phyloP scores from a whole-genome alignment of 1,140 invertebrate species.

The Philopotamus ludificatus region DNA sequence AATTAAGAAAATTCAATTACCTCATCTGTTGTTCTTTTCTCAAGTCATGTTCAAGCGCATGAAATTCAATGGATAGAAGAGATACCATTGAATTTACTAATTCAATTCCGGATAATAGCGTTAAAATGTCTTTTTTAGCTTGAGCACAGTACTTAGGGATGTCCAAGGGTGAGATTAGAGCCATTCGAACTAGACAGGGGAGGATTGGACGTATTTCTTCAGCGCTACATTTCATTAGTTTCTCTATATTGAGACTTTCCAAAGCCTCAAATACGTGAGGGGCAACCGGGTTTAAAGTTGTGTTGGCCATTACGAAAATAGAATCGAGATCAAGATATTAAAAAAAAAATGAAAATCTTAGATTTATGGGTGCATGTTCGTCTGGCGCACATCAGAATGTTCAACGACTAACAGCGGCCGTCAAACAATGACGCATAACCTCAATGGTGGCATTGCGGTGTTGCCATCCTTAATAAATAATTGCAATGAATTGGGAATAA shows the following conservation, averaged over 20 bases:
- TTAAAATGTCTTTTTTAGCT: conserved; percentile 82
- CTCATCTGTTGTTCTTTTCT: conserved; percentile 90
- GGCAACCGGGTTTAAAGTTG: conserved; percentile 52
- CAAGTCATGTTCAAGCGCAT: conserved; percentile 86
- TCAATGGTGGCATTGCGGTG: too few species aligned
- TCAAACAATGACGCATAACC: too few species aligned
- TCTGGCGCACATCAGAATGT: too few species aligned
- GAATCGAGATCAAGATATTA: too few species aligned
- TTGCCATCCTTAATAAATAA: too few species aligned
- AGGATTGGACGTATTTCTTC: conserved; percentile 79
- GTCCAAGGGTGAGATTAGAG: conserved; percentile 84
- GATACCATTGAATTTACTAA: conserved; percentile 93
- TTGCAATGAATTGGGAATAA: too few species aligned
- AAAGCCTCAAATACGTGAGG: conserved; percentile 54
- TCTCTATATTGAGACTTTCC: conserved; percentile 51
- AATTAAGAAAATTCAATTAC: conserved; percentile 47
- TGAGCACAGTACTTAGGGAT: conserved; percentile 79
- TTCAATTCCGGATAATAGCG: conserved; percentile 86
- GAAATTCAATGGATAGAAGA: conserved; percentile 91
- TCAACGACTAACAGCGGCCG: too few species aligned
- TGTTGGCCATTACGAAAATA: conserved; percentile 19
- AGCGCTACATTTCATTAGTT: conserved; percentile 48
- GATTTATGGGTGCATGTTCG: too few species aligned
- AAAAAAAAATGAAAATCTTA: too few species aligned
- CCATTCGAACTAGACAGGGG: conserved; percentile 91